phyloP scores from a whole-genome alignment of 2,797 vertebrate genomes.

The Onychomys torridus region DNA sequence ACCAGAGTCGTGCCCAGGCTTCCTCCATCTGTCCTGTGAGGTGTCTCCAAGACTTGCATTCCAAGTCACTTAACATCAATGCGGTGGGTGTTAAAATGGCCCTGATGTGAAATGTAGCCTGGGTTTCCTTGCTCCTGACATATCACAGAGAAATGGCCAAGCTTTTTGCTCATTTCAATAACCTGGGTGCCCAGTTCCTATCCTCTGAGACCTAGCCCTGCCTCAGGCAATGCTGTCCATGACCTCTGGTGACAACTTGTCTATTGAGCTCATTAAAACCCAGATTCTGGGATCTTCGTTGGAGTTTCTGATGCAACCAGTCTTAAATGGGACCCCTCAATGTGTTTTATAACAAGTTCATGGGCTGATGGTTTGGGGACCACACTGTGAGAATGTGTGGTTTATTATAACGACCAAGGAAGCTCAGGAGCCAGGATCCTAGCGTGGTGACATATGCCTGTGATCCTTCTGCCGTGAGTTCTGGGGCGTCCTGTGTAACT shows the following conservation, averaged over 20 bases:
- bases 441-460: not conserved
- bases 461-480: not conserved
- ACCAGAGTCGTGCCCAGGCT: not conserved
- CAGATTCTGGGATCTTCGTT: not conserved
- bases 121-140: not conserved
- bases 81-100: not conserved
- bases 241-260: not conserved
- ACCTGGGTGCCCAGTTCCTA: not conserved
- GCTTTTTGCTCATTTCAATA: not conserved
- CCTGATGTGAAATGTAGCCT: not conserved
- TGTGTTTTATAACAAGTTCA: not conserved
- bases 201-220: not conserved
- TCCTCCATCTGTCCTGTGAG: not conserved
- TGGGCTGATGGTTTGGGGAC: not conserved
- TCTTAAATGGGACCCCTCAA: not conserved
- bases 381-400: not conserved
- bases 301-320: not conserved
- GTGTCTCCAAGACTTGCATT: slow-evolving; percentile 3
- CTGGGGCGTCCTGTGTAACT: not conserved
- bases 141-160: not conserved
- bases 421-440: not conserved
- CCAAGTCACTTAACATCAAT: not conserved
- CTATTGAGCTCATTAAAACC: not conserved
- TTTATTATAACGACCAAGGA: not conserved
- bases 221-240: not conserved